Evolutionary conservation across 1,140 invertebrate genomes (phyloP).

Genomic region (Condylostylus longicornis): DNA sequence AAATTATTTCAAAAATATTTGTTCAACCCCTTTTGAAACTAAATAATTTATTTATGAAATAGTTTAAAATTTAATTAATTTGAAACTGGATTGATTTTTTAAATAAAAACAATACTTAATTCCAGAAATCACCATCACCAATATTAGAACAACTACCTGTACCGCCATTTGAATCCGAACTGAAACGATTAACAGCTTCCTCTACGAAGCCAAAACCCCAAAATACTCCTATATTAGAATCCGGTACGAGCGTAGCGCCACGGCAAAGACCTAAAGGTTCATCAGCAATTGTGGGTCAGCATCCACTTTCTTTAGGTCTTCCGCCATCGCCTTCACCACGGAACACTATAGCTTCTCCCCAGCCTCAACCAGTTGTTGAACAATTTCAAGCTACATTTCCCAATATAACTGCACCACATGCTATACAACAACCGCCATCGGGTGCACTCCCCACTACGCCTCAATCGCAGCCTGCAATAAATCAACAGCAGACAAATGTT

Average conservation of each 20-base stretch:
- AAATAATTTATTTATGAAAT: background rate
- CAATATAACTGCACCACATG: slow-evolving; percentile 21
- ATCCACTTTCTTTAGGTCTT: slow-evolving; percentile 33
- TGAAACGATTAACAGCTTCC: slow-evolving; percentile 40
- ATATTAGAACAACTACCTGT: slow-evolving; percentile 47
- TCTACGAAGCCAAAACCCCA: slow-evolving; percentile 32
- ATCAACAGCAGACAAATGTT: slow-evolving; percentile 16
- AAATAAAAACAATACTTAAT: background rate
- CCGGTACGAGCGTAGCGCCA: slow-evolving; percentile 65
- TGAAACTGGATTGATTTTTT: background rate
- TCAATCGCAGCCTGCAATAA: slow-evolving; percentile 17
- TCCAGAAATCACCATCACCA: slow-evolving; percentile 48
- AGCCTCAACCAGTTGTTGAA: slow-evolving; percentile 25
- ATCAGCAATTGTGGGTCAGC: slow-evolving; percentile 29
- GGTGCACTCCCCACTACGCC: slow-evolving; percentile 5
- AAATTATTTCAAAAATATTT: background rate
- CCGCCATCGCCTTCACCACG: slow-evolving; percentile 34
- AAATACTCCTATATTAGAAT: slow-evolving; percentile 38
- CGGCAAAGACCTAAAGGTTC: slow-evolving; percentile 65
- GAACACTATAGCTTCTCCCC: slow-evolving; percentile 28
- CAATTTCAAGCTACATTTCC: slow-evolving; percentile 32
- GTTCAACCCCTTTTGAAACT: background rate
- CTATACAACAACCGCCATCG: slow-evolving; percentile 7
- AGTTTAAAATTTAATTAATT: slow-evolving; percentile 1
- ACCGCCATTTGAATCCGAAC: slow-evolving; percentile 48